Evolutionary conservation across 2,113 vertebrate species (phyloP), one percentile per base, ranked within the genome.

Genomic region (Rhea pennata): DNA sequence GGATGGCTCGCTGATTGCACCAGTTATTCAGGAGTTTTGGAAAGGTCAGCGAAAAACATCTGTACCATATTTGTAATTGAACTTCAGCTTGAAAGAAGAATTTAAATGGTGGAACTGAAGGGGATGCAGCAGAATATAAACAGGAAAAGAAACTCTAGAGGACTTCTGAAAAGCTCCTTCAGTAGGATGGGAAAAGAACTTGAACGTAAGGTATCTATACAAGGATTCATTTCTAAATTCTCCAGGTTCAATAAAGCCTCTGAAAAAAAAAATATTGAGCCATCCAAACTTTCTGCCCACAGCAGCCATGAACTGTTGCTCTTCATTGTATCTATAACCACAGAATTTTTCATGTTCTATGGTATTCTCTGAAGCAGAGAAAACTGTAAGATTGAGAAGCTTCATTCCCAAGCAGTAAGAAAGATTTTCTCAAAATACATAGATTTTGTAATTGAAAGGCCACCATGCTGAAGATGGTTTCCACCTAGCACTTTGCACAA

Each of bases 101-200:
- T 84, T 93, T 82, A 92, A 92, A 87, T 85, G 89, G 93, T 89
- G 74, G 77, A 95, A 91, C 39, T 93, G 66, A 93, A 94, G 36
- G 21, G 4, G n/a, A 33, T 79, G 27, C 15, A 88, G 76, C 54
- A 89, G 77, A 89, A 93, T 92, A 85, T 58, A 79, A 90, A 96
- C 76, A 22, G 90, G 91, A 54, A 54, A 96, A 74, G 22, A 82
- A 91, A 79, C 2, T 82, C 50, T 66, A 50, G 69, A 85, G 78
- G 13, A 31, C 20, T 75, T 87, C 23, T 67, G 65, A 79, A 54
- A 78, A 87, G 15, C 61, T 81, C 74, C 61, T 90, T 87, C 48
- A 81, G 9, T 33, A 84, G 70, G 39, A 65, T 16, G 62, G 22
- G 51, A 89, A 75, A 87, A 61, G 53, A 1, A 36, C 20, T 89